Percentiles rank a stretch among this genome's conserved stretches.
Conservation (phyloP, 2,888 invertebrate genomes). For the Polydrusus tereticollis region DNA sequence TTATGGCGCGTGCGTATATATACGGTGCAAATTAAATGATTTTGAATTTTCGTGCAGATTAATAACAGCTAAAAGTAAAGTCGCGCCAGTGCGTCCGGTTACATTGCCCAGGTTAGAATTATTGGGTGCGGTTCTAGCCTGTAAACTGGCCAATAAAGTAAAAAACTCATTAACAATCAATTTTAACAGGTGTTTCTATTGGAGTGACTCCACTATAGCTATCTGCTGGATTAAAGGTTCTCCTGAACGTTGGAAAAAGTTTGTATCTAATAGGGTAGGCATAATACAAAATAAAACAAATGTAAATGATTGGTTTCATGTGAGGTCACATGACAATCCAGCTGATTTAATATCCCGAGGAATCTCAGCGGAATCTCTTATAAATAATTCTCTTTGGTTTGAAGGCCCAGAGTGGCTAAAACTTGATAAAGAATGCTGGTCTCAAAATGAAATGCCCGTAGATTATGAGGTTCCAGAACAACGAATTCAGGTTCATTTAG, state of each 20-base stretch:
- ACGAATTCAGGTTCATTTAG: not conserved
- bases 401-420: constrained; percentile 19
- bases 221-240: not conserved
- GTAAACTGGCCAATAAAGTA: constrained; percentile 4
- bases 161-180: constrained; percentile 3
- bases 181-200: not conserved
- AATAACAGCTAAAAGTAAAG: not conserved
- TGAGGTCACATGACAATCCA: constrained; percentile 12
- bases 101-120: constrained; percentile 32
- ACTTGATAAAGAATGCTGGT: not conserved
- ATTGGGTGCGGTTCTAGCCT: constrained; percentile 14
- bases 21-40: not conserved
- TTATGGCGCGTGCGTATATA: constrained; percentile 27
- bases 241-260: constrained; percentile 1
- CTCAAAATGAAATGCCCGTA: not conserved
- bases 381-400: constrained; percentile 14
- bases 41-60: not conserved
- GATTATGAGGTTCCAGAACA: too few relatives aligned
- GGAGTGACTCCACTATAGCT: too few relatives aligned
- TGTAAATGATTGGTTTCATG: constrained; percentile 7
- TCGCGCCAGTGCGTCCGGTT: not conserved
- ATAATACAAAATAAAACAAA: constrained; percentile 2
- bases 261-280: constrained; percentile 20
- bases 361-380: not conserved
- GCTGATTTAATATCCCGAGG: constrained; percentile 17